Evolutionary conservation across 1,140 invertebrate genomes (phyloP).

Genomic region (Pantala flavescens): DNA sequence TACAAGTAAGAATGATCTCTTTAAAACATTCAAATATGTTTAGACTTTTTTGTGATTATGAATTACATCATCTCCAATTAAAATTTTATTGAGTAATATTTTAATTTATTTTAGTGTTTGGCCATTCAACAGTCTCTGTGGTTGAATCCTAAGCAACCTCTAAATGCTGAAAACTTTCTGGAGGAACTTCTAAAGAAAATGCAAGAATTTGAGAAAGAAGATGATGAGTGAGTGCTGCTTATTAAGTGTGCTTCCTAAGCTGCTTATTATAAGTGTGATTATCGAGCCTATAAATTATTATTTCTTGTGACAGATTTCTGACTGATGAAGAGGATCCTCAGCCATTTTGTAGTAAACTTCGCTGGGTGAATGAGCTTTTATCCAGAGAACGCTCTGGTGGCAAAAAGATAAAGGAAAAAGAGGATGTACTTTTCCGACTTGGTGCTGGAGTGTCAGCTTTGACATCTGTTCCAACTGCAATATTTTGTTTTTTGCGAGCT

Average conservation of each 20-base stretch:
- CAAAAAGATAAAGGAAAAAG: constrained; percentile 22
- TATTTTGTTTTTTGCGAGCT: constrained; percentile 59
- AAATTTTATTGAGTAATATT: no score
- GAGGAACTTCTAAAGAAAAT: constrained; percentile 48
- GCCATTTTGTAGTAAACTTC: constrained; percentile 42
- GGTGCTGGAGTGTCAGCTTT: constrained; percentile 54
- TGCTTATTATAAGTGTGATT: neutral
- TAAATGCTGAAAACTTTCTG: constrained; percentile 42
- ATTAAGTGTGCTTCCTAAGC: no score
- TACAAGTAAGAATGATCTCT: constrained; percentile 38
- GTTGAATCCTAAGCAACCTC: constrained; percentile 34
- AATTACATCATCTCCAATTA: neutral
- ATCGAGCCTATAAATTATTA: neutral
- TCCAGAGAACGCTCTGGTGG: constrained; percentile 30
- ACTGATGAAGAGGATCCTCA: constrained; percentile 23
- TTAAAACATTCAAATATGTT: neutral
- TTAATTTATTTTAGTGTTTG: constrained; percentile 34
- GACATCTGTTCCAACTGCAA: constrained; percentile 63
- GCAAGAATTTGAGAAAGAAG: constrained; percentile 43
- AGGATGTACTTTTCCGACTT: constrained; percentile 44
- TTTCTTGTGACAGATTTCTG: neutral
- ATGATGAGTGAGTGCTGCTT: constrained; percentile 32
- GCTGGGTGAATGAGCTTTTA: constrained; percentile 37
- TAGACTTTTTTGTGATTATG: neutral
- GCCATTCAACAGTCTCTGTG: constrained; percentile 45